These are phyloP conservation scores for Onychomys torridus DNA, from an alignment of 2,797 vertebrate genomes.

Conservation along the genomic window DNA sequence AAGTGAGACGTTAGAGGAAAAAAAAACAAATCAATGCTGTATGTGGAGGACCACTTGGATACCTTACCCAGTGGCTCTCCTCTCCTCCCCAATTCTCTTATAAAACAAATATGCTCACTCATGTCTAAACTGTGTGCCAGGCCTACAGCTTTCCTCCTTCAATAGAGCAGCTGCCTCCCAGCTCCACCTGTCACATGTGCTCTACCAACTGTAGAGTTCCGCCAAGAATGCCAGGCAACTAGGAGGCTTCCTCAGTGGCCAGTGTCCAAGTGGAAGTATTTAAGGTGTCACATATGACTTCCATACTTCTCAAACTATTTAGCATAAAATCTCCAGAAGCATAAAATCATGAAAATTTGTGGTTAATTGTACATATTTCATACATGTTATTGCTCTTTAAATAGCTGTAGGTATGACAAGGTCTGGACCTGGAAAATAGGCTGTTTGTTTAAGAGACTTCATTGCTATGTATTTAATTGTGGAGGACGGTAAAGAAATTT, in stretches of 20 bases:
- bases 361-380: not conserved
- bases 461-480: constrained; percentile 10
- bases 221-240: not conserved
- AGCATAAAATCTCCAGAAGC: not conserved
- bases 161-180: not conserved
- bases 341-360: not conserved
- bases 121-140: not conserved
- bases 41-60: not conserved
- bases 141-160: not conserved
- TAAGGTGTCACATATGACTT: not conserved
- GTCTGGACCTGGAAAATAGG: not conserved
- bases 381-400: not conserved
- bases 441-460: constrained; percentile 33
- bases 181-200: not conserved
- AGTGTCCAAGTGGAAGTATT: not conserved
- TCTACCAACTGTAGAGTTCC: not conserved
- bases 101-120: not conserved
- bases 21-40: not conserved
- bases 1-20: not conserved
- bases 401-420: constrained; percentile 1
- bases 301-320: constrained; percentile 31
- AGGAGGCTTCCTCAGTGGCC: not conserved
- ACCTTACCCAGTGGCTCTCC: not conserved
- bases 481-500: not conserved
- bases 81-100: not conserved